phyloP scores from a whole-genome alignment of 2,113 vertebrate genomes.

The Aspidoscelis tigris region DNA sequence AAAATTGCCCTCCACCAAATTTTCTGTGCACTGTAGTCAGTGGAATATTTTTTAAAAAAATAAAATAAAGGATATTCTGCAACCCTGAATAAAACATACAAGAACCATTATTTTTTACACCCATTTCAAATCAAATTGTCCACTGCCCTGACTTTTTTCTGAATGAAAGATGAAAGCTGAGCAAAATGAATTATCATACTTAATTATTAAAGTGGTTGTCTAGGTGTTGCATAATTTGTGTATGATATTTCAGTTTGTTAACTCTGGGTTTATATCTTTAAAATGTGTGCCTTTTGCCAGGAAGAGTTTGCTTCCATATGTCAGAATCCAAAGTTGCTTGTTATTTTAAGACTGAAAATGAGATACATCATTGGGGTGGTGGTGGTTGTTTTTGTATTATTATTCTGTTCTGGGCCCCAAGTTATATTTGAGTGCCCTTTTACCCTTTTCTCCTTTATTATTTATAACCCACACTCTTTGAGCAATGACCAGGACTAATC shows the following conservation, averaged over 20 bases:
- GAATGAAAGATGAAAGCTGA: background rate
- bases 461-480: constrained; percentile 97
- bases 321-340: constrained; percentile 73
- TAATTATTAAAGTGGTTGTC: background rate
- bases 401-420: constrained; percentile 85
- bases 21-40: background rate
- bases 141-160: background rate
- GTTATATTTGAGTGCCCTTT: constrained; percentile 90
- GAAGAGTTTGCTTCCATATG: constrained; percentile 30
- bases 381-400: constrained; percentile 85
- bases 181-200: background rate
- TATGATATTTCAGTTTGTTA: constrained; percentile 5
- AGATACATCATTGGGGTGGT: constrained; percentile 76
- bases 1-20: background rate
- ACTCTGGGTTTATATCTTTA: background rate
- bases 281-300: background rate
- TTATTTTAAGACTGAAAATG: constrained; percentile 91
- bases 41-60: too few species aligned
- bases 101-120: background rate
- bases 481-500: constrained; percentile 99
- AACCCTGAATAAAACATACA: background rate
- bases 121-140: background rate
- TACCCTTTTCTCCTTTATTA: constrained; percentile 97
- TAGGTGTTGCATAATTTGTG: background rate
- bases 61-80: background rate